Conservation (phyloP, 2,113 vertebrate genomes). For the Merops nubicus region DNA sequence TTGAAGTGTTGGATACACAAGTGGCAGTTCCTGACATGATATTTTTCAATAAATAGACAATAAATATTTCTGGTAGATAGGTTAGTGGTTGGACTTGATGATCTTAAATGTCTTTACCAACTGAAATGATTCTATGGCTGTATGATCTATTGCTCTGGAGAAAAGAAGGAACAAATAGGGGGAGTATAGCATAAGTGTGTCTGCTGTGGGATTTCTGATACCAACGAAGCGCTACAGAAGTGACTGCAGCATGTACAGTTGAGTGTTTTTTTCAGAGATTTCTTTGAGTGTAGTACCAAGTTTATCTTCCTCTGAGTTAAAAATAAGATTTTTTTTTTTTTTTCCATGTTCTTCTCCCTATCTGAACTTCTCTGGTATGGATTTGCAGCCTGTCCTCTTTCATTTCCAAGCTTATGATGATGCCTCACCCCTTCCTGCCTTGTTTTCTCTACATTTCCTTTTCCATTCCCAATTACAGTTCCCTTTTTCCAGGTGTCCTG, state of each 20-base stretch:
- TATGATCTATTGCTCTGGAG: neutral
- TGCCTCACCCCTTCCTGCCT: neutral
- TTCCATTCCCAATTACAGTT: neutral
- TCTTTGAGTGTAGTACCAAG: neutral
- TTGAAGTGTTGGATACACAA: neutral
- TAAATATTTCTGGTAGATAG: too few relatives aligned
- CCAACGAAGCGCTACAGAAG: neutral
- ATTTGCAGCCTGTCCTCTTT: neutral
- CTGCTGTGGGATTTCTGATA: neutral
- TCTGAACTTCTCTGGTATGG: neutral
- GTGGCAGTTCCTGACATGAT: neutral
- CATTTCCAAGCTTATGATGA: neutral
- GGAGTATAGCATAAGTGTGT: fast-evolving
- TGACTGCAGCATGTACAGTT: neutral
- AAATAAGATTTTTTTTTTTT: neutral
- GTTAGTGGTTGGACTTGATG: too few relatives aligned
- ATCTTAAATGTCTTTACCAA: too few relatives aligned
- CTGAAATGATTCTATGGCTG: too few relatives aligned
- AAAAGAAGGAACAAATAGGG: neutral
- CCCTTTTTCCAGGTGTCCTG: neutral
- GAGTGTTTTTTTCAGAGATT: neutral
- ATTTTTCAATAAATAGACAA: neutral
- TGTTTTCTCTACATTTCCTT: neutral
- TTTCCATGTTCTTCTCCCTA: neutral
- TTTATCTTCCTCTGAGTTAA: neutral